phyloP scores from a whole-genome alignment of 2,888 invertebrate species.

The Tridacna crocea region DNA sequence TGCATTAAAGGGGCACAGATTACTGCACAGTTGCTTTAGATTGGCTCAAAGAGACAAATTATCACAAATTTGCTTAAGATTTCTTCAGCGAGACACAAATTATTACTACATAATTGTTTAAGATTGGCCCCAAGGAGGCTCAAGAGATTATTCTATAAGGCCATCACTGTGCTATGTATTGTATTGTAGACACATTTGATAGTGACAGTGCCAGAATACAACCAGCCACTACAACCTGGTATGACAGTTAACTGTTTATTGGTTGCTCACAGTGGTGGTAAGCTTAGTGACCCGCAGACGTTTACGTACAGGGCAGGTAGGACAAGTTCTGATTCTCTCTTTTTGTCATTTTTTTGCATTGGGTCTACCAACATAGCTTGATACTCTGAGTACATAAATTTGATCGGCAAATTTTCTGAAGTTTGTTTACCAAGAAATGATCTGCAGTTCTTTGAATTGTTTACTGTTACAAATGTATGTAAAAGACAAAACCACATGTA shows the following conservation, averaged over 20 bases:
- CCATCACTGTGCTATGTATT: background rate
- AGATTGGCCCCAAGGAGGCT: too few relatives aligned
- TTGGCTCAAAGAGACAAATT: too few relatives aligned
- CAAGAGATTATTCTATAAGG: too few relatives aligned
- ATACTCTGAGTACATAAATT: constrained; percentile 20
- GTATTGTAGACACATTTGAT: constrained; percentile 84
- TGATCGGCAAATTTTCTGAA: background rate
- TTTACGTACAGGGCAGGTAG: constrained; percentile 84
- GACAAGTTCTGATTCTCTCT: constrained; percentile 7
- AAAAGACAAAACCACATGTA: too few relatives aligned
- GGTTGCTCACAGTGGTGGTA: constrained; percentile 82
- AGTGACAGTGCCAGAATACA: constrained; percentile 83
- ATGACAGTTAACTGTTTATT: constrained; percentile 78
- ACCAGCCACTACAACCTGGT: constrained; percentile 67
- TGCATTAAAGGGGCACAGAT: too few relatives aligned
- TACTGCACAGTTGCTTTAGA: too few relatives aligned
- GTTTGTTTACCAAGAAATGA: too few relatives aligned
- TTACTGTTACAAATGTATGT: too few relatives aligned
- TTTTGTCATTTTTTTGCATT: background rate
- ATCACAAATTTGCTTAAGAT: too few relatives aligned
- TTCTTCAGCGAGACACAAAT: too few relatives aligned
- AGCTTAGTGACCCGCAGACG: constrained; percentile 82
- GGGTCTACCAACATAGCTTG: constrained; percentile 18
- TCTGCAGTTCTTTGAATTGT: too few relatives aligned
- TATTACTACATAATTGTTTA: too few relatives aligned